Base-by-base conservation (phyloP, 2,113 vertebrate genomes). In the Tachysurus vachellii region DNA sequence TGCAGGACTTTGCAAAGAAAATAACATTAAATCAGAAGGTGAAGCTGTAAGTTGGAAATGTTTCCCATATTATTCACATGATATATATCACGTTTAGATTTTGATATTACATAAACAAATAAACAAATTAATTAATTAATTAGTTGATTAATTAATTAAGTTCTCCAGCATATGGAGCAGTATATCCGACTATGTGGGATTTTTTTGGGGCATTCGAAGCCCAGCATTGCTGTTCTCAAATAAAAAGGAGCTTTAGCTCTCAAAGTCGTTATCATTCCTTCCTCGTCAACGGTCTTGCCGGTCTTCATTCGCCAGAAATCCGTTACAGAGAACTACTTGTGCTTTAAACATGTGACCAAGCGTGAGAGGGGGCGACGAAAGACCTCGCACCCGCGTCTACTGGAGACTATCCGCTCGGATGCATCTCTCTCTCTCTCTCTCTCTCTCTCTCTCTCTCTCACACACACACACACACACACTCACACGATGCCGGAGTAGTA, bases 281-380 rank as follows among this genome's bases (percentile, higher is more conserved):
- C 57, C 50, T 87, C 83, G 82, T 88, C 61, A 28, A 42, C 36
- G 17, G 71, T 88, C 57, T 79, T 89, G 85, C 70, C 70, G 73
- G 82, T 86, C 81, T 83, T 83, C 57, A 82, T 88, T 90, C 89
- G 90, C 86, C 90, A 90, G 91, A 93, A 92, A 89, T 89, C 92
- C 89, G 91, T 91, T 92, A 95, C 94, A 96, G 92, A 94, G 92
- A 92, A 90, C 92, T 94, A 92, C 92, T 94, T 95, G 95, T 95
- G 92, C 91, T 92, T 93, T 90, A 92, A 93, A 92, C 95, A 94
- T 95, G 94, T 95, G 95, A 95, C 93, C 91, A 79, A 88, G 92
- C 88, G 91, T 91, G 93, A 89, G 92, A 70, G 92, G 36, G 85
- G 80, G 86, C 75, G 88, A 71, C 80, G 91, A 77, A 89, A 82